Evolutionary conservation across 2,113 vertebrate species (phyloP), one percentile per base, ranked within the genome.

Genomic region (Burhinus oedicnemus): DNA sequence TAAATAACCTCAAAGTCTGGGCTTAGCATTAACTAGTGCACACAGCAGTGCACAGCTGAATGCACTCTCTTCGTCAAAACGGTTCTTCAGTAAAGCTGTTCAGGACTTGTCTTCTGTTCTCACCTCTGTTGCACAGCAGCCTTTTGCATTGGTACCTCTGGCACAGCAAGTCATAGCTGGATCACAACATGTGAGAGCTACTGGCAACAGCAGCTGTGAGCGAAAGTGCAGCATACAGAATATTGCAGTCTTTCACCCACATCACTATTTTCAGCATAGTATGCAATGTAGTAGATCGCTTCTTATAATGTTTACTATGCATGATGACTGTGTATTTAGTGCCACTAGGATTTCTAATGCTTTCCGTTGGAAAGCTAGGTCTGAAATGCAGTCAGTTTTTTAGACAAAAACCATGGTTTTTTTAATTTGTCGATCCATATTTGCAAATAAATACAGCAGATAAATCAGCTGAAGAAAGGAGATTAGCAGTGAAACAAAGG

Each of bases 371-470:
- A 60, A 84, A 65, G 49, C 49, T 51, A 51, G 20, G 30, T n/a
- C 49, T 27, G 38, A 86, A 58, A 36, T 60, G 52, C 8, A 8
- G 13, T 55, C 15, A 19, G 9, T 29, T 54, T 66, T 87, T 42
- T 32, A 66, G 49, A 57, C 22, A 54, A 68, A 74, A 89, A 8
- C 1, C 42, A 14, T 22, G 6, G 6, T 32, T 44, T 69, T 81
- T 87, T 22, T 1, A 5, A 69, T 12, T 54, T 58, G 45, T 55
- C 0, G 0, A 38, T 60, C 25, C 7, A 2, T 62, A 10, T 34
- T 83, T 62, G 21, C 45, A 60, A 65, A 21, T 34, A 55, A 27
- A 32, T 74, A 23, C 2, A 66, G 70, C 11, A 68, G 61, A 42
- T 69, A 65, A 62, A 47, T 71, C 42, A 71, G 32, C 30, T 76